These are phyloP conservation scores for Marasmarcha lunaedactyla DNA, from an alignment of 2,888 invertebrate species.

Conservation along the genomic window DNA sequence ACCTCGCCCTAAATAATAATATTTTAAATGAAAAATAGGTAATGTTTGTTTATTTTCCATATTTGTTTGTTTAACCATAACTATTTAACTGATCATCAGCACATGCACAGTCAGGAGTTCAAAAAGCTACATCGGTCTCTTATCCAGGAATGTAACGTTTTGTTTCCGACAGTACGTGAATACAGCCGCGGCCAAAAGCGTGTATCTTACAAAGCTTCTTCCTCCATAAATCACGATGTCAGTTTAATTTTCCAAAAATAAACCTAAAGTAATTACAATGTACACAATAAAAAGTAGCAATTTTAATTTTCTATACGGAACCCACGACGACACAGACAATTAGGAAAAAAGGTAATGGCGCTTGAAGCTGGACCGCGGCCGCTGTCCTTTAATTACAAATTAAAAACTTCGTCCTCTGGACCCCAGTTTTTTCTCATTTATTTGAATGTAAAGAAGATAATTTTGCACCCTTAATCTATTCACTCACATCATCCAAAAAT, in stretches of 20 bases:
- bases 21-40: no score
- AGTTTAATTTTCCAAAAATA: no score
- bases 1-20: no score
- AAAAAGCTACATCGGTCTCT: no score
- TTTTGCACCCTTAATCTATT: slow-evolving; percentile 48
- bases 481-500: slow-evolving; percentile 13
- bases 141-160: no score
- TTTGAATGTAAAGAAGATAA: slow-evolving; percentile 57
- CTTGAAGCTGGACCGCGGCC: slow-evolving; percentile 50
- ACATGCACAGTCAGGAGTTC: no score
- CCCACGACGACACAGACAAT: slow-evolving; percentile 49
- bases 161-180: no score
- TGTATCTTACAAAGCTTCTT: no score
- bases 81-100: no score
- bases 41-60: no score
- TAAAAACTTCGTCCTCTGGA: slow-evolving; percentile 63
- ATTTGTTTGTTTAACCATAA: no score
- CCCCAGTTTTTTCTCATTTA: slow-evolving; percentile 65
- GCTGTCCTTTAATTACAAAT: slow-evolving; percentile 68
- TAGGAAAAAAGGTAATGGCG: slow-evolving; percentile 65
- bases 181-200: no score
- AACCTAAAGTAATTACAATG: slow-evolving; percentile 30
- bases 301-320: slow-evolving; percentile 35
- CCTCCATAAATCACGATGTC: slow-evolving; percentile 7
- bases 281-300: slow-evolving; percentile 41